Conservation (phyloP, 2,888 invertebrate species). For the Cheilosia pagana region DNA sequence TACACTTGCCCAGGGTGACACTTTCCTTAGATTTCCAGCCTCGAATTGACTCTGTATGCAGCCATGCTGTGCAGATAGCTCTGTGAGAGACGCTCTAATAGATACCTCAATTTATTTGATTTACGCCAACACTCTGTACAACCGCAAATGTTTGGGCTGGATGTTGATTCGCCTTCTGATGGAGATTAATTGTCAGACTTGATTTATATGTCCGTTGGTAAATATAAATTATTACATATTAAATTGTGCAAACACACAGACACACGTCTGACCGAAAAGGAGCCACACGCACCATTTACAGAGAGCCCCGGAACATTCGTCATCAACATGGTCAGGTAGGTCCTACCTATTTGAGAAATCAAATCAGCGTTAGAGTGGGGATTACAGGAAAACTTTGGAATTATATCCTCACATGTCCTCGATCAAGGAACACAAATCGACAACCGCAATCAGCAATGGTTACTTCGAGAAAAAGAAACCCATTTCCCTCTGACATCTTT, state of each 20-base stretch:
- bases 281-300: slow-evolving; percentile 36
- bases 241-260: slow-evolving; percentile 21
- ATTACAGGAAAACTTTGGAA: background rate
- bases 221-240: slow-evolving; percentile 54
- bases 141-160: slow-evolving; percentile 15
- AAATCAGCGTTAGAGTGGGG: no score
- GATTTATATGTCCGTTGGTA: slow-evolving; percentile 49
- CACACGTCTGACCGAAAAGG: slow-evolving; percentile 11
- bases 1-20: no score
- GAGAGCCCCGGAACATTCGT: slow-evolving; percentile 33
- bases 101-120: slow-evolving; percentile 59
- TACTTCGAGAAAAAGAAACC: slow-evolving; percentile 7
- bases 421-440: slow-evolving; percentile 19
- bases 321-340: slow-evolving; percentile 20
- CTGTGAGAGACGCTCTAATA: slow-evolving; percentile 2
- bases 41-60: background rate
- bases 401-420: slow-evolving; percentile 4
- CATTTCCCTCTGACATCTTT: slow-evolving; percentile 19
- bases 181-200: slow-evolving; percentile 53
- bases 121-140: slow-evolving; percentile 46
- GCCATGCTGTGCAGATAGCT: background rate
- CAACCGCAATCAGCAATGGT: slow-evolving; percentile 6
- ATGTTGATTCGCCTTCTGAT: slow-evolving; percentile 46
- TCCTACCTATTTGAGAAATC: background rate
- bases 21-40: background rate